Base-by-base conservation (phyloP, 2,888 invertebrate species). In the Darwinula stevensoni region DNA sequence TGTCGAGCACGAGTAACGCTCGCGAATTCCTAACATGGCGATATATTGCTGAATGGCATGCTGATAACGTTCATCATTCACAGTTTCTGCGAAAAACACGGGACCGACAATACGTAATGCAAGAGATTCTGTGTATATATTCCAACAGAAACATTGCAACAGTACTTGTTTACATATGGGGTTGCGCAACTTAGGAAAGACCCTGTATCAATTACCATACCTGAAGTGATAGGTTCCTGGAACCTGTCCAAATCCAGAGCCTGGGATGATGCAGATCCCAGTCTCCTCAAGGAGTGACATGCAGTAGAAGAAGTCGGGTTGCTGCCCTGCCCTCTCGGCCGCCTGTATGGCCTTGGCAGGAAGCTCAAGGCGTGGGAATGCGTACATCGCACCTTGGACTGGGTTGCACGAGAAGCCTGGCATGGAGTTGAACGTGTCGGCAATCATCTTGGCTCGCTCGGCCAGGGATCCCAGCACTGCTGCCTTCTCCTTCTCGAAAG, bases 361-460 rank as follows among this genome's bases (percentile, higher is more conserved):
- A 33, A 99, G 47, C 29, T 14, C 11, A 28, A 28, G 5, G 5
- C 5, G 14, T 1, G 97, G 97, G 52, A 97, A 97, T 36, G 86
- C 86, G 52, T 97, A 99, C 97, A 99, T 94, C 4, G 97, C 88
- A 12, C 97, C 71, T 70, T 70, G 74, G 4, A 65, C 62, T 3
- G 62, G 56, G 48, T 88, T 86, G 45, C 86, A 86, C 17, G 54
- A 61, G 51, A 76, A 69, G 14, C 94, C 91, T 40, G 74, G 66
- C 52, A 97, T 80, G 33, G 62, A 59, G 55, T 88, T 91, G 50
- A 97, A 74, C 0, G 78, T 68, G 27, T 78, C 66, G 2, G 69
- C 72, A 27, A 88, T 73, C 56, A 88, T 62, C 39, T 62, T 56
- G 2, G 94, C 88, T 41, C 91, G 58, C 36, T 57, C 56, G 36